Evolutionary conservation across 1,140 invertebrate species (phyloP).

Genomic region (Drosophila mayri): DNA sequence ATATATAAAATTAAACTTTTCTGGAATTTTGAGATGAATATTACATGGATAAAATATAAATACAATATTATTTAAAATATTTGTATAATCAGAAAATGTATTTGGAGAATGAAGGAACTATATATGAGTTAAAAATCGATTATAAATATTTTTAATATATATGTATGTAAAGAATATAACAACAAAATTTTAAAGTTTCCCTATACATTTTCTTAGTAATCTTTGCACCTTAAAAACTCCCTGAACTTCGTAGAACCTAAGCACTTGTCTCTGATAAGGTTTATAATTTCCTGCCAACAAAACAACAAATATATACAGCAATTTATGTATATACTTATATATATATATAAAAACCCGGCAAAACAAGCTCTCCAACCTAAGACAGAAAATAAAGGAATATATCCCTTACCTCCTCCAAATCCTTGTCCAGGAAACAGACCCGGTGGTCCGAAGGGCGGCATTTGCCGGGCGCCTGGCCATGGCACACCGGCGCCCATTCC

Average conservation of each 20-base stretch:
- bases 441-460: slow-evolving; percentile 82
- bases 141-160: not conserved
- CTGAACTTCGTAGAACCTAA: not conserved
- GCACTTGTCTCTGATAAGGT: slow-evolving; percentile 32
- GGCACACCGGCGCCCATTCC: slow-evolving; percentile 88
- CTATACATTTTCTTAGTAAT: not conserved
- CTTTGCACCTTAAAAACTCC: not conserved
- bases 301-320: not conserved
- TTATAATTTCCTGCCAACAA: slow-evolving; percentile 33
- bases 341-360: not conserved
- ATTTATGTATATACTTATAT: not conserved
- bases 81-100: too few relatives aligned
- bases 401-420: slow-evolving; percentile 81
- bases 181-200: too few relatives aligned
- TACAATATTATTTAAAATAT: not conserved
- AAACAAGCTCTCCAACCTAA: not conserved
- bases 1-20: not conserved
- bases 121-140: too few relatives aligned
- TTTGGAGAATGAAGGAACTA: too few relatives aligned
- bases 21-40: not conserved
- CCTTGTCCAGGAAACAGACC: slow-evolving; percentile 83
- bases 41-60: too few relatives aligned
- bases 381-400: not conserved
- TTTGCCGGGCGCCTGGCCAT: slow-evolving; percentile 87
- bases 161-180: not conserved